phyloP scores from a whole-genome alignment of 2,888 invertebrate species.

The Linhomoeus sp. region DNA sequence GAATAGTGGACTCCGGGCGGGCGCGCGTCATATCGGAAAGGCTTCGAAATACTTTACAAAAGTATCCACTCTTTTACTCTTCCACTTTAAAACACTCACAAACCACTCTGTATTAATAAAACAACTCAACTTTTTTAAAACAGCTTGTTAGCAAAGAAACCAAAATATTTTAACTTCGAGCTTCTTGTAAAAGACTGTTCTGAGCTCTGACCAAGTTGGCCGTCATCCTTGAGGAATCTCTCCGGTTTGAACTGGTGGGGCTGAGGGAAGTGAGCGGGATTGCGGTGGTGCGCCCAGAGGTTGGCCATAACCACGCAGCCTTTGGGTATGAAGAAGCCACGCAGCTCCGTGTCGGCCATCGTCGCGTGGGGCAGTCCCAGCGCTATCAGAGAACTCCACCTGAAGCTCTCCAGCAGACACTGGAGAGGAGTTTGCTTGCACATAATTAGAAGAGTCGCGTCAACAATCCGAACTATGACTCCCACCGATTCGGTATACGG shows the following conservation, averaged over 20 bases:
- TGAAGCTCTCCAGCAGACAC: conserved; percentile 3
- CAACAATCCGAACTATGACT: background rate
- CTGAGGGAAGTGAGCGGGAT: conserved; percentile 4
- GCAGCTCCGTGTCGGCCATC: conserved; percentile 2
- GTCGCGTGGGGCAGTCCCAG: conserved; percentile 5
- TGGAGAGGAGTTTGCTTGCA: no score
- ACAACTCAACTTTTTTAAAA: no score
- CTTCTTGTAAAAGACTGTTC: no score
- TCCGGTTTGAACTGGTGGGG: conserved; percentile 4
- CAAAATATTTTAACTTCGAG: no score
- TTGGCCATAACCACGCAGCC: conserved; percentile 3
- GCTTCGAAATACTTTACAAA: no score
- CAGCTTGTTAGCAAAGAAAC: no score
- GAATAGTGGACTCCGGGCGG: no score
- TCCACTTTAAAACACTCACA: no score
- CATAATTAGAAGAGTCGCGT: background rate
- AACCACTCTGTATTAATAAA: no score
- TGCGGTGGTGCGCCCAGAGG: conserved; percentile 4
- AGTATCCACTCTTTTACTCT: no score
- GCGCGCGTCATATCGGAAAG: no score
- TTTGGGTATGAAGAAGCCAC: conserved; percentile 5
- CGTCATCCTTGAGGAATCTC: conserved; percentile 5
- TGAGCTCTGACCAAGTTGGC: background rate
- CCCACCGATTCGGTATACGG: conserved; percentile 2
- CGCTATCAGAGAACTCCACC: conserved; percentile 3